phyloP scores from a whole-genome alignment of 2,797 vertebrate species.

The Hoplostethus mediterraneus region DNA sequence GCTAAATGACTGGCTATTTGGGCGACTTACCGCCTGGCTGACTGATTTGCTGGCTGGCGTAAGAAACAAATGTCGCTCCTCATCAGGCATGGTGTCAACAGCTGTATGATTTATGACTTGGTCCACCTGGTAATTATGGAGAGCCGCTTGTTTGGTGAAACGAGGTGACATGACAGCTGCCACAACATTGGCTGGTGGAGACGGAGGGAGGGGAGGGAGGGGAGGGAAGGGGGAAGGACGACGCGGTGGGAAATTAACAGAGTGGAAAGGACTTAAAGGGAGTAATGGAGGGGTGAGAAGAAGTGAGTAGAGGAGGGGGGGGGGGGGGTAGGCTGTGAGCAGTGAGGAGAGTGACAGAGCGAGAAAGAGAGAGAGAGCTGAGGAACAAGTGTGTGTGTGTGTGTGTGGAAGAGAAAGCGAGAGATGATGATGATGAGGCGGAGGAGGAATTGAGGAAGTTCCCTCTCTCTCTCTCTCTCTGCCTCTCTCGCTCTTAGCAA shows the following conservation, averaged over 20 bases:
- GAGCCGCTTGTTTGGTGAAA: slow-evolving; percentile 54
- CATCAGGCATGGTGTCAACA: slow-evolving; percentile 42
- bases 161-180: slow-evolving; percentile 67
- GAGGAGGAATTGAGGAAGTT: slow-evolving; percentile 20
- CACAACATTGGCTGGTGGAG: slow-evolving; percentile 51
- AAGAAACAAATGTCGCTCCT: slow-evolving; percentile 14
- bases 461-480: slow-evolving; percentile 15
- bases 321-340: slow-evolving; percentile 16
- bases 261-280: slow-evolving; percentile 53
- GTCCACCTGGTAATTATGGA: slow-evolving; percentile 64
- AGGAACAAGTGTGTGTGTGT: slow-evolving; percentile 5
- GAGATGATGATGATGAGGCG: slow-evolving; percentile 17
- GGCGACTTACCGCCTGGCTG: neutral
- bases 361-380: slow-evolving; percentile 13
- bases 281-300: slow-evolving; percentile 40
- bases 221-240: slow-evolving; percentile 25
- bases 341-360: slow-evolving; percentile 25
- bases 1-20: slow-evolving; percentile 9
- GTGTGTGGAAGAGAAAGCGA: neutral
- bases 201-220: slow-evolving; percentile 10
- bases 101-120: slow-evolving; percentile 59
- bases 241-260: slow-evolving; percentile 57
- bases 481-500: slow-evolving; percentile 14
- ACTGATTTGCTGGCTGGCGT: slow-evolving; percentile 9
- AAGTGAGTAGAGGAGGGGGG: neutral